Evolutionary conservation across 2,888 invertebrate genomes (phyloP).

Genomic region (Polydrusus tereticollis): DNA sequence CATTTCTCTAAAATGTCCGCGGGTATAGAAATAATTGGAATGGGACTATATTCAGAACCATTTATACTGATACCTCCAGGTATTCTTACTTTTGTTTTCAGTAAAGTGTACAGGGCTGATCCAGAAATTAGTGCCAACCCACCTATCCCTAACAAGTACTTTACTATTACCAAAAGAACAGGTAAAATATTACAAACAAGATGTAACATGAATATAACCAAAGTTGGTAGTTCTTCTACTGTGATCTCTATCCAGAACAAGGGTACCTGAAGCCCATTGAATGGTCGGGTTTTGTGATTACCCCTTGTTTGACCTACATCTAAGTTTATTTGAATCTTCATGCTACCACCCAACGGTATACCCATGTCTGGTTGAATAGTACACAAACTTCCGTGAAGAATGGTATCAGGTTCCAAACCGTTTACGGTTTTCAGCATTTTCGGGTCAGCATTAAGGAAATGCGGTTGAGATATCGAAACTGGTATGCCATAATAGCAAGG

Average conservation of each 20-base stretch:
- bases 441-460: constrained; percentile 76
- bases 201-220: constrained; percentile 54
- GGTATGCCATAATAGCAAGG: constrained; percentile 76
- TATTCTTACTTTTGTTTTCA: constrained; percentile 50
- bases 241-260: constrained; percentile 79
- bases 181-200: constrained; percentile 56
- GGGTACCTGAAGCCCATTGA: constrained; percentile 77
- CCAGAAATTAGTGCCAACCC: constrained; percentile 62
- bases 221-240: constrained; percentile 61
- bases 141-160: constrained; percentile 57
- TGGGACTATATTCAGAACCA: constrained; percentile 60
- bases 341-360: constrained; percentile 73
- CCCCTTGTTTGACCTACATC: constrained; percentile 74
- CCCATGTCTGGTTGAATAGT: constrained; percentile 82
- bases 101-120: constrained; percentile 56
- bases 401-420: constrained; percentile 73
- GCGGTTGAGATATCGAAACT: constrained; percentile 74
- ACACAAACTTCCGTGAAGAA: constrained; percentile 71
- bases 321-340: constrained; percentile 81
- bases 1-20: constrained; percentile 55
- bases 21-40: constrained; percentile 61
- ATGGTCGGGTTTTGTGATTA: constrained; percentile 72
- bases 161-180: constrained; percentile 54
- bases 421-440: constrained; percentile 71
- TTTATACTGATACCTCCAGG: constrained; percentile 53